These are phyloP conservation scores for Macrobrachium nipponense DNA, from an alignment of 1,140 invertebrate species.

Conservation along the genomic window DNA sequence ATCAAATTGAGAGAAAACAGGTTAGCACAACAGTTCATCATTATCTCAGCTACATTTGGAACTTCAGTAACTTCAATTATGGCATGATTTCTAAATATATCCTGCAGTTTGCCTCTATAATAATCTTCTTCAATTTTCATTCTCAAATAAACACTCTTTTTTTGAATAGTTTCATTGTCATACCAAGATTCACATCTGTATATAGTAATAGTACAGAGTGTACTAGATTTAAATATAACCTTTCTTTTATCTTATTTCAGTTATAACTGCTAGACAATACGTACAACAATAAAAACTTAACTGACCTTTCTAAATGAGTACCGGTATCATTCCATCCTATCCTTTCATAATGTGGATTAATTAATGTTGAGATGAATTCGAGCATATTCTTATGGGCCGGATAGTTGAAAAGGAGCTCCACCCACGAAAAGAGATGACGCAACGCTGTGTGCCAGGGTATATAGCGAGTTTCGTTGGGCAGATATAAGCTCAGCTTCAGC, in stretches of 20 bases:
- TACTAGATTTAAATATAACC: background rate
- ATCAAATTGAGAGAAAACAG: too few species aligned
- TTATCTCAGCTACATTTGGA: background rate
- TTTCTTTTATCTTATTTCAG: background rate
- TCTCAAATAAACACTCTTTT: background rate
- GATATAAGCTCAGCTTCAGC: slow-evolving; percentile 77
- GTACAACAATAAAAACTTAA: background rate
- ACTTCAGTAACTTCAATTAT: background rate
- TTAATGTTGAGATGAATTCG: slow-evolving; percentile 74
- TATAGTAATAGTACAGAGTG: background rate
- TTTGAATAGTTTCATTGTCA: background rate
- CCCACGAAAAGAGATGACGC: slow-evolving; percentile 78
- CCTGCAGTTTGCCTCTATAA: background rate
- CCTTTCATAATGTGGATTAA: slow-evolving; percentile 74
- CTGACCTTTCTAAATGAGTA: slow-evolving; percentile 77
- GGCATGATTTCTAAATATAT: background rate
- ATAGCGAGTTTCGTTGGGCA: slow-evolving; percentile 79
- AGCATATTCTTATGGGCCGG: slow-evolving; percentile 76
- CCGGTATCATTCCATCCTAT: slow-evolving; percentile 79
- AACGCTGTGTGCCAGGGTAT: slow-evolving; percentile 81
- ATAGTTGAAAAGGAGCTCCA: slow-evolving; percentile 76
- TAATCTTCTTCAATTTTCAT: background rate
- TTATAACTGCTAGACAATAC: background rate
- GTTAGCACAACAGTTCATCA: background rate
- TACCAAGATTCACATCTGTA: background rate